Percentiles rank a stretch among this genome's conserved stretches.
These are phyloP conservation scores for Pangasius larnaudii DNA, from an alignment of 2,797 vertebrate species.

Conservation along the genomic window DNA sequence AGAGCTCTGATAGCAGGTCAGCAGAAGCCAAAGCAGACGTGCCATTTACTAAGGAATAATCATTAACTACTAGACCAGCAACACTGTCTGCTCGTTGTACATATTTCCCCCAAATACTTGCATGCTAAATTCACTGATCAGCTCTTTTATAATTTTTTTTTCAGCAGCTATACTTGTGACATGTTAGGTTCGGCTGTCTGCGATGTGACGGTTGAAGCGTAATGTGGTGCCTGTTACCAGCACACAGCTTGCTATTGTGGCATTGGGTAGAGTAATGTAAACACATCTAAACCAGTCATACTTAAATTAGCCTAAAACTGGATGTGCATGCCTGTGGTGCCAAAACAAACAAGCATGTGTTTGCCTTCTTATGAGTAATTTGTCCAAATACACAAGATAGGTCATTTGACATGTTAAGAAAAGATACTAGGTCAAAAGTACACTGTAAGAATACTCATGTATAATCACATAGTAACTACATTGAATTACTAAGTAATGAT, in stretches of 20 bases:
- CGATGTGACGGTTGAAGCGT: conserved; percentile 22
- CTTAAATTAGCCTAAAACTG: conserved; percentile 12
- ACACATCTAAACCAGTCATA: conserved; percentile 40
- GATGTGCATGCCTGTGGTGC: background rate
- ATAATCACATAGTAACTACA: background rate
- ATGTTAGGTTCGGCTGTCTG: conserved; percentile 24
- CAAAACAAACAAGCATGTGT: conserved; percentile 24
- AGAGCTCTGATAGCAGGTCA: conserved; percentile 36
- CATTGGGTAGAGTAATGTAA: conserved; percentile 48
- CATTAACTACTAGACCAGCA: conserved; percentile 28
- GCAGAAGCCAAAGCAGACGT: conserved; percentile 27
- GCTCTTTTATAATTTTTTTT: background rate
- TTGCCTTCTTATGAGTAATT: conserved; percentile 12
- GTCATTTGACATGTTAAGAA: background rate
- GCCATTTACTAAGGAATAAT: conserved; percentile 16
- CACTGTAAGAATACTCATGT: background rate
- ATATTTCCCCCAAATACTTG: background rate
- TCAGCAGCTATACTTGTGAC: conserved; percentile 1
- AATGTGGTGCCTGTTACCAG: conserved; percentile 40
- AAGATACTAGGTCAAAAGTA: background rate
- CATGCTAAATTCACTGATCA: conserved; percentile 1
- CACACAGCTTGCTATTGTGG: conserved; percentile 29
- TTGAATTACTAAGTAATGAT: background rate
- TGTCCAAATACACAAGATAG: conserved; percentile 3
- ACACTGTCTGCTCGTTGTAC: background rate